Evolutionary conservation across 2,113 vertebrate genomes (phyloP).

Genomic region (Pluvianellus socialis): DNA sequence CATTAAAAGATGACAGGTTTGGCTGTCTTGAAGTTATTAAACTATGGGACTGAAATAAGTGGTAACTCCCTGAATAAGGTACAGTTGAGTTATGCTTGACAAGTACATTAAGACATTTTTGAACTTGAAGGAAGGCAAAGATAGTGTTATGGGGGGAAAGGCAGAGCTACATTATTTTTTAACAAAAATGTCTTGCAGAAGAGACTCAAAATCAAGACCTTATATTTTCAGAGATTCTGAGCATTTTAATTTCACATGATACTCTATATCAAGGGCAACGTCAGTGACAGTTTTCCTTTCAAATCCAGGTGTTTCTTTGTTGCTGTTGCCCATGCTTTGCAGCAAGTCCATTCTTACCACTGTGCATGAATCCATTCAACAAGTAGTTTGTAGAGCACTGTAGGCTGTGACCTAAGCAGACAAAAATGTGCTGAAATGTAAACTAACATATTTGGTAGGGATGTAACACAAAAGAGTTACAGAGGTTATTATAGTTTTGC

Average conservation of each 20-base stretch:
- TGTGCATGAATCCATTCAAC: not conserved
- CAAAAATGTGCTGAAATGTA: slow-evolving; percentile 35
- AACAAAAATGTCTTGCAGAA: not conserved
- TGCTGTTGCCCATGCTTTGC: not conserved
- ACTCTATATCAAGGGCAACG: not conserved
- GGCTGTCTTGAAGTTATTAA: not conserved
- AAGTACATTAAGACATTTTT: not conserved
- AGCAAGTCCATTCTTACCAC: not conserved
- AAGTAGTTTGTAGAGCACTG: not conserved
- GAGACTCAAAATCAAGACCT: not conserved
- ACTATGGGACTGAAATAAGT: not conserved
- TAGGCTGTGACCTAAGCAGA: not conserved
- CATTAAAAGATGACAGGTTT: not conserved
- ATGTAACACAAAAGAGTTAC: not conserved
- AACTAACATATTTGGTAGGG: slow-evolving; percentile 5
- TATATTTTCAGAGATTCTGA: not conserved
- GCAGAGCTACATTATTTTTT: not conserved
- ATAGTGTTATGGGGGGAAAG: not conserved
- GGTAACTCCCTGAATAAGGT: not conserved
- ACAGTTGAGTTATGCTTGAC: not conserved
- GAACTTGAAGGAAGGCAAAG: not conserved
- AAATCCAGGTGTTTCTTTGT: not conserved
- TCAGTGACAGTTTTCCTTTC: not conserved
- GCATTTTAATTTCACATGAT: not conserved
- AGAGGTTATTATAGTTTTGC: not conserved